Evolutionary conservation across 2,113 vertebrate genomes (phyloP).

Genomic region (Osmerus eperlanus): DNA sequence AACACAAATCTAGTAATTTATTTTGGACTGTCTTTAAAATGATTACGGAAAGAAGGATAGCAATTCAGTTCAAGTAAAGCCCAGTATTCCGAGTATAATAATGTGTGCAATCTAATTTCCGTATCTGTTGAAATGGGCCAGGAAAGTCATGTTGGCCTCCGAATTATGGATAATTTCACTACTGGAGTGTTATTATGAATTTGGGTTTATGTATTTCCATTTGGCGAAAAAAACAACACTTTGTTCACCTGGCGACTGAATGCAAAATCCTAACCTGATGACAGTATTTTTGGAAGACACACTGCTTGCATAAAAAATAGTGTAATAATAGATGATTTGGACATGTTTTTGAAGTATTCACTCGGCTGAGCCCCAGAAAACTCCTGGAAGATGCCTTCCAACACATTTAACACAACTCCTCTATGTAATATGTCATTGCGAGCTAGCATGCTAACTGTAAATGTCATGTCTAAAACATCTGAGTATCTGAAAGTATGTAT

Average conservation of each 20-base stretch:
- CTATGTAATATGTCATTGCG: neutral
- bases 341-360: constrained; percentile 4
- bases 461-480: neutral
- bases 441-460: neutral
- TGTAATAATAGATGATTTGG: neutral
- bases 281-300: neutral
- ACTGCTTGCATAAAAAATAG: neutral
- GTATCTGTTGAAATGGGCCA: too few relatives aligned
- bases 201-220: neutral
- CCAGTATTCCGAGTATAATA: too few relatives aligned
- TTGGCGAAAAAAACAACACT: neutral
- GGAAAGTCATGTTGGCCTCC: neutral
- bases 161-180: neutral
- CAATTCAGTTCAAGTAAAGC: too few relatives aligned
- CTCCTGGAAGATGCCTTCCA: neutral
- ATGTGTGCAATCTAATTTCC: too few relatives aligned
- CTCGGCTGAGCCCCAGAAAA: neutral
- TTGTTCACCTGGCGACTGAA: neutral
- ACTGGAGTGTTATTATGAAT: neutral
- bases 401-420: neutral
- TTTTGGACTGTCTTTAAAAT: too few relatives aligned
- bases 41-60: too few relatives aligned
- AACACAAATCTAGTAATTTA: too few relatives aligned
- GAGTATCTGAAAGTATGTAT: neutral
- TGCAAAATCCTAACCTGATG: neutral